Conservation (phyloP, 2,888 invertebrate genomes). For the Monochamus alternatus region DNA sequence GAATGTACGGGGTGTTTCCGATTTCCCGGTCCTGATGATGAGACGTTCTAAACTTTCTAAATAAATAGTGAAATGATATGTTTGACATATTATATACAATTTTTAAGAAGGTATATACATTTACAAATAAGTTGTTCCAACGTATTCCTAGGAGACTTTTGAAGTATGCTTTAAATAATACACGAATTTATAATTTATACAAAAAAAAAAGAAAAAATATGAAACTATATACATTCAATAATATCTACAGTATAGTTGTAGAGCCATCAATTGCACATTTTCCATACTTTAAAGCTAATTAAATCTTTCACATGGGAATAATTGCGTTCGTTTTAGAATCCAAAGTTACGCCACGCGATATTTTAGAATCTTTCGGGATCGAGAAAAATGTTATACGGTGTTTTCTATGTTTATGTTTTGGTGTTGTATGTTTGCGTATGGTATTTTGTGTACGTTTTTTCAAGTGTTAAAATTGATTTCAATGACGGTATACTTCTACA, state of each 20-base stretch:
- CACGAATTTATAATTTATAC: constrained; percentile 51
- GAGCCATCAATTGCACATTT: constrained; percentile 58
- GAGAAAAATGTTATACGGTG: neutral
- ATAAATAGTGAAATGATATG: constrained; percentile 56
- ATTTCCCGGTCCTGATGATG: neutral
- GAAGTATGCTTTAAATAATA: constrained; percentile 41
- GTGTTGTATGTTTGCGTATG: constrained; percentile 4
- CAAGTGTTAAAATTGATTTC: neutral
- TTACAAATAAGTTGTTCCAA: constrained; percentile 45
- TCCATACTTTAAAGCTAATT: constrained; percentile 53
- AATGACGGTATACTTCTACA: constrained; percentile 29
- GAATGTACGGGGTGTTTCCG: no score
- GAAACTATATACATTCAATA: constrained; percentile 50
- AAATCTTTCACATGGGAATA: constrained; percentile 13
- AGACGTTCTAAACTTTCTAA: constrained; percentile 29
- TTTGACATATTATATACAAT: constrained; percentile 55
- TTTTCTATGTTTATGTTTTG: neutral
- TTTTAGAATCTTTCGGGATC: neutral
- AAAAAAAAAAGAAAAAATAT: constrained; percentile 33
- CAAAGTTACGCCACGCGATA: neutral
- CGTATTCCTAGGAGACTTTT: constrained; percentile 24
- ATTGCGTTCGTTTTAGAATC: constrained; percentile 16
- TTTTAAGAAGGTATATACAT: constrained; percentile 44
- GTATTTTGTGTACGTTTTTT: neutral
- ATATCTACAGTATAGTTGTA: constrained; percentile 55